Evolutionary conservation across 1,140 invertebrate genomes (phyloP), one percentile per base, ranked within the genome.

Genomic region (Adelges cooleyi): DNA sequence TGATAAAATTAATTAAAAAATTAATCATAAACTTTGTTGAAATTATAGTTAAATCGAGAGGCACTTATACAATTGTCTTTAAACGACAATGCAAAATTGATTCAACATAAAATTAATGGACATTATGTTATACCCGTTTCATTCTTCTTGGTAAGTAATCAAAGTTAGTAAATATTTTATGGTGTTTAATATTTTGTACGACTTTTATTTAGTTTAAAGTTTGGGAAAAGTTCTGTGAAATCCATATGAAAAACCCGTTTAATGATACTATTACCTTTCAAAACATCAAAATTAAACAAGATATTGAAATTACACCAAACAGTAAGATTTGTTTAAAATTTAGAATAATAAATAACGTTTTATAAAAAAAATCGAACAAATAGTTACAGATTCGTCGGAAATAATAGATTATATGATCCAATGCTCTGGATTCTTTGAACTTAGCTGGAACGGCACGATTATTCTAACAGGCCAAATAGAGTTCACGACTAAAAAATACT

Each of bases 171-270:
- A n/a, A n/a, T 33, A 33, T 33, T 33, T 33, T 33, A 11, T 33
- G 11, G 29, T 33, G 11, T 33, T 33, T 33, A 33, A 6, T 33
- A 33, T 33, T 33, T 33, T n/a, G n/a, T n/a, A n/a, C n/a, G n/a
- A n/a, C n/a, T 3, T 38, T 6, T 36, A 2, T 54, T 13, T 29
- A 59, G 53, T 3, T 44, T 2, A 4, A 25, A 13, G 20, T n/a
- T n/a, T 59, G 53, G 53, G 9, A 59, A 59, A 44, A 25, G 40
- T 59, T 59, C 44, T 20, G 40, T 25, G n/a, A 59, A 44, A 59
- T 59, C 2, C 38, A 59, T 18, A 4, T 15, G 4, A 59, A 59
- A 17, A 27, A 33, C 17, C 15, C 5, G 40, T 25, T n/a, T n/a
- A n/a, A n/a, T 3, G 53, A 22, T 17, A 2, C 38, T 2, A n/a